Base-by-base conservation (phyloP, 2,797 vertebrate genomes). In the Aulostomus chinensis region DNA sequence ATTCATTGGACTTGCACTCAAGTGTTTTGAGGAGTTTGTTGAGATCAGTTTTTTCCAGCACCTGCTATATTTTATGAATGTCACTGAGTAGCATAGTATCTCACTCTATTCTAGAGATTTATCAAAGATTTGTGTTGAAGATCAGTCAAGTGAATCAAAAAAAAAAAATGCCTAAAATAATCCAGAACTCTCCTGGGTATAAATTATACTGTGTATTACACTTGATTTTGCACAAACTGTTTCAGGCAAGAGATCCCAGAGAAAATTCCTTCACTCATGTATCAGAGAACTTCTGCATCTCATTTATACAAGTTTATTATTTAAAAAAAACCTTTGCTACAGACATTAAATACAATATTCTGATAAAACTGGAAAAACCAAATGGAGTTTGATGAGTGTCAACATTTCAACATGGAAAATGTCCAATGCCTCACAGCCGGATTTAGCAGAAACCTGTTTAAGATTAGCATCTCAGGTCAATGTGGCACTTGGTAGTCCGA, bases 271-370 rank as follows among this genome's bases (percentile, higher is more conserved):
- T n/a, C n/a, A n/a, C n/a, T n/a, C n/a, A n/a, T n/a, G n/a, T n/a
- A n/a, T n/a, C n/a, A n/a, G n/a, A 20, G 11, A 13, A 39, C 34
- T 15, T 32, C 6, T 33, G 9, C 38, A 55, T 11, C 21, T 36
- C 3, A 10, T 46, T 40, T 69, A 67, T 51, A 72, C 76, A 76
- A 68, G 50, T 82, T 83, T 84, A 78, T 74, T 86, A 78, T 69
- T 37, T 41, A 73, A 38, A 63, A 77, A 84, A 83, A n/a, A 72
- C 41, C 12, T 71, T 75, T 68, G 57, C 71, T 73, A 73, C 64
- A 72, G 76, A 78, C 70, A 83, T 85, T 87, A 86, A 82, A 86
- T 87, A 87, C 68, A 82, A 77, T 62, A 58, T 58, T 71, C 13
- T 73, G 58, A 61, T 76, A 54, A 81, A 74, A 59, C 12, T 43